Evolutionary conservation across 1,140 invertebrate species (phyloP).

Genomic region (Diorhabda elongata): DNA sequence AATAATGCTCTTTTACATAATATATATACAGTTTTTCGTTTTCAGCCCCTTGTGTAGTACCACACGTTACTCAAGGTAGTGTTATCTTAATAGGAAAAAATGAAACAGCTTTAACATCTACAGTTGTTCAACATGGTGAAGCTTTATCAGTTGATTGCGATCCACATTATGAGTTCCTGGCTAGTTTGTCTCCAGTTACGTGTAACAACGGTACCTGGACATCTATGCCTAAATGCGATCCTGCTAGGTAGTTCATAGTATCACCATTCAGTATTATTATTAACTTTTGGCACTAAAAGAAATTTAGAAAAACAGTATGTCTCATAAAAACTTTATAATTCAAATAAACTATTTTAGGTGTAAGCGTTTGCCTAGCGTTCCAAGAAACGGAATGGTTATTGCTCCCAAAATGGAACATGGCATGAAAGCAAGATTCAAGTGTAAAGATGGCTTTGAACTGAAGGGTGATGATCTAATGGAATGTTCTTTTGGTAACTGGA

Average conservation of each 20-base stretch:
- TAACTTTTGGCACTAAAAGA: not conserved
- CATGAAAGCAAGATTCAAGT: slow-evolving; percentile 86
- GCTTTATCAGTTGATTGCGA: slow-evolving; percentile 82
- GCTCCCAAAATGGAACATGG: slow-evolving; percentile 94
- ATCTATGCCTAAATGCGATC: slow-evolving; percentile 66
- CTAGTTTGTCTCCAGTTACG: slow-evolving; percentile 66
- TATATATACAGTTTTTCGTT: slow-evolving; percentile 10
- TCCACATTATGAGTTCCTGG: slow-evolving; percentile 80
- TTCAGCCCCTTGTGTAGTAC: slow-evolving; percentile 83
- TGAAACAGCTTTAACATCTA: slow-evolving; percentile 54
- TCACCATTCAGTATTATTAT: no score
- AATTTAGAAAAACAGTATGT: no score
- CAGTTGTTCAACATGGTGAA: slow-evolving; percentile 79
- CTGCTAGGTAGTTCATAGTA: slow-evolving; percentile 33
- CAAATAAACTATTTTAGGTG: slow-evolving; percentile 54
- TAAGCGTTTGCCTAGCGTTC: slow-evolving; percentile 80
- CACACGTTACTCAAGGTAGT: slow-evolving; percentile 77
- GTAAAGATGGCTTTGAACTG: slow-evolving; percentile 85
- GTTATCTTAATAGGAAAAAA: slow-evolving; percentile 59
- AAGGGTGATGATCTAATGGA: slow-evolving; percentile 69
- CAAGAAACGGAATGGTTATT: slow-evolving; percentile 90
- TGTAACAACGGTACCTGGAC: slow-evolving; percentile 97
- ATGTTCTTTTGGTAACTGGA: slow-evolving; percentile 92
- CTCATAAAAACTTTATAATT: no score
- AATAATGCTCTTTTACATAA: not conserved